Conservation (phyloP, 2,797 vertebrate species). For the Merluccius polli region DNA sequence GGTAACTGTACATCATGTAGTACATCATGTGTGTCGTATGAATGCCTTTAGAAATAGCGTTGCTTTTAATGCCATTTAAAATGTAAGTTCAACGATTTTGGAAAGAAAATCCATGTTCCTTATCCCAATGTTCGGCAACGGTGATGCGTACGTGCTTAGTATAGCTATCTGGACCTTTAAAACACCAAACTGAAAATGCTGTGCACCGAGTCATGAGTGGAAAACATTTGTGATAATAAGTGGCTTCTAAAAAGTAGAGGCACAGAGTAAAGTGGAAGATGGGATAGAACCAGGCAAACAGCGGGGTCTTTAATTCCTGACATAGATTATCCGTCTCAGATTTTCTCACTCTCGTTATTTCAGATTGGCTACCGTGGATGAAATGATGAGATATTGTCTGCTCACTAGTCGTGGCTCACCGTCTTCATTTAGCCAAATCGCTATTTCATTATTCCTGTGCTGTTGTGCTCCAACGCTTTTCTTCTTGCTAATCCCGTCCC, state of each 20-base stretch:
- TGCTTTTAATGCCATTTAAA: too few species aligned
- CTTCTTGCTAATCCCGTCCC: background rate
- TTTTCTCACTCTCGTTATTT: background rate
- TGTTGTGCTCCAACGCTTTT: background rate
- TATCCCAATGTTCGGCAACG: too few species aligned
- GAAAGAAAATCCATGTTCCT: too few species aligned
- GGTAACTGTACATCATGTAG: background rate
- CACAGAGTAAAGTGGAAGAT: background rate
- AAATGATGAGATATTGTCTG: background rate
- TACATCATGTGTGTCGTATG: background rate
- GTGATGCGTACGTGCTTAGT: background rate
- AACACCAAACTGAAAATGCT: too few species aligned
- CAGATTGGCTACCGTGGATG: background rate
- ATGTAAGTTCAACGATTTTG: too few species aligned
- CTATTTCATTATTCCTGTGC: background rate
- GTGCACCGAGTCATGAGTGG: too few species aligned
- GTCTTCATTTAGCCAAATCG: background rate
- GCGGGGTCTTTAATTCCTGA: background rate
- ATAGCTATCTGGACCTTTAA: background rate
- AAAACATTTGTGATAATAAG: too few species aligned
- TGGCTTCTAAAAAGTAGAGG: too few species aligned
- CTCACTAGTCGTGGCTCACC: background rate
- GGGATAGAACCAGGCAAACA: background rate
- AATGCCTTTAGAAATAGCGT: background rate
- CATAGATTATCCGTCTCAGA: background rate